phyloP scores from a whole-genome alignment of 2,888 invertebrate species.

The Tachina lurida region DNA sequence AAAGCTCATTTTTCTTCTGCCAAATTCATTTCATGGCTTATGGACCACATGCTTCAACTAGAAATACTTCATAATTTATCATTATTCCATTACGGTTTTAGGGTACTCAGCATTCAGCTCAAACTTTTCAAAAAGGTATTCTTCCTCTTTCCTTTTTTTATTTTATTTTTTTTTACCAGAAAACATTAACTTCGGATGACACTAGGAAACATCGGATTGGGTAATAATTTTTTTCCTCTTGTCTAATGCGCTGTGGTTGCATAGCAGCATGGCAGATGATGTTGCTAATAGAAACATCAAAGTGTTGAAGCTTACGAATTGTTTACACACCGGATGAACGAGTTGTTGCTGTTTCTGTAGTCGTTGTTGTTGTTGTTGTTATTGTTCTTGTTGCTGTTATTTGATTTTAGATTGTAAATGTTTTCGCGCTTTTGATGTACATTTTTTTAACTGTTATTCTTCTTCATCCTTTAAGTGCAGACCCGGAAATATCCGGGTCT shows the following conservation, averaged over 20 bases:
- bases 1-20: too few species aligned
- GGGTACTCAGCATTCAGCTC: neutral
- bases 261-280: slow-evolving; percentile 29
- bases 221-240: slow-evolving; percentile 50
- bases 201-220: slow-evolving; percentile 75
- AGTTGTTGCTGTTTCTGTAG: slow-evolving; percentile 51
- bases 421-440: slow-evolving; percentile 59
- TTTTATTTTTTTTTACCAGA: slow-evolving; percentile 55
- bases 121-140: neutral
- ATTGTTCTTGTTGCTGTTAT: slow-evolving; percentile 34
- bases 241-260: slow-evolving; percentile 11
- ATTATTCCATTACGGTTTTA: neutral
- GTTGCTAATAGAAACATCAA: slow-evolving; percentile 77
- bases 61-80: neutral
- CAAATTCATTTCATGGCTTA: too few species aligned
- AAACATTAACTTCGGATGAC: slow-evolving; percentile 79
- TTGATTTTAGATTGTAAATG: slow-evolving; percentile 31
- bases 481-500: slow-evolving; percentile 17
- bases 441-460: slow-evolving; percentile 12
- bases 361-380: slow-evolving; percentile 13
- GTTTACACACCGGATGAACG: slow-evolving; percentile 79
- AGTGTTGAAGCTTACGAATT: slow-evolving; percentile 81
- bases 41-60: neutral
- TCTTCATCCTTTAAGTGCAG: neutral
- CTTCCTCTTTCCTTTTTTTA: neutral